A percentile compares a stretch with the other conserved stretches of the same genome.
phyloP scores from a whole-genome alignment of 2,797 vertebrate species.

The Spea hammondii region DNA sequence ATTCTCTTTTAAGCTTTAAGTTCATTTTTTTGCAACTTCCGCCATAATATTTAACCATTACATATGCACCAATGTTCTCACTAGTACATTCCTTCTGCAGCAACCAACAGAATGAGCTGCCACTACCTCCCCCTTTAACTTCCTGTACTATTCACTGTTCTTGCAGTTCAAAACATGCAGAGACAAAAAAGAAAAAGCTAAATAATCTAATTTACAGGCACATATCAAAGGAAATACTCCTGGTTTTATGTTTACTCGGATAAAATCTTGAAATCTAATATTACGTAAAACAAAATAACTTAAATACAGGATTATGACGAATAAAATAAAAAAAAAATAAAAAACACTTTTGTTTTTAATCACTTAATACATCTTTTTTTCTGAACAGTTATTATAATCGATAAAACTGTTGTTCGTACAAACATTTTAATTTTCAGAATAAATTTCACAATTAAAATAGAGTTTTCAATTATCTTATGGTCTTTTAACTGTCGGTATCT shows the following conservation, averaged over 20 bases:
- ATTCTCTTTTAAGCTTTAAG: slow-evolving; percentile 6
- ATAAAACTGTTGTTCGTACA: no score
- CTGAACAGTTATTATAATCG: no score
- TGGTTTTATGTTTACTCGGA: slow-evolving; percentile 9
- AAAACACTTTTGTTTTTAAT: background rate
- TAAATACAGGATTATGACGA: background rate
- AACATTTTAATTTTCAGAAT: no score
- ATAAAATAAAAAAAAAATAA: background rate
- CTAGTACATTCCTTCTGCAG: slow-evolving; percentile 3
- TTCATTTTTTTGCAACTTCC: slow-evolving; percentile 51
- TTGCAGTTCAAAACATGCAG: background rate
- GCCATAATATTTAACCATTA: slow-evolving; percentile 35
- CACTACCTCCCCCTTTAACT: slow-evolving; percentile 19
- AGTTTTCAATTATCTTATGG: no score
- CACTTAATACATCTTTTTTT: background rate
- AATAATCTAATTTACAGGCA: slow-evolving; percentile 14
- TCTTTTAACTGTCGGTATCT: no score
- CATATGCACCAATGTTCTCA: slow-evolving; percentile 55
- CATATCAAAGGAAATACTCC: slow-evolving; percentile 29
- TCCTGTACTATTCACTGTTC: slow-evolving; percentile 19
- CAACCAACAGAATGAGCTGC: slow-evolving; percentile 12
- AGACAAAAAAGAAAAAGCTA: background rate
- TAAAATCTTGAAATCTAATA: background rate
- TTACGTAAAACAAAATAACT: background rate
- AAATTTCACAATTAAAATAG: no score